These are phyloP conservation scores for Heteropelma amictum DNA, from an alignment of 2,888 invertebrate species.

Conservation along the genomic window DNA sequence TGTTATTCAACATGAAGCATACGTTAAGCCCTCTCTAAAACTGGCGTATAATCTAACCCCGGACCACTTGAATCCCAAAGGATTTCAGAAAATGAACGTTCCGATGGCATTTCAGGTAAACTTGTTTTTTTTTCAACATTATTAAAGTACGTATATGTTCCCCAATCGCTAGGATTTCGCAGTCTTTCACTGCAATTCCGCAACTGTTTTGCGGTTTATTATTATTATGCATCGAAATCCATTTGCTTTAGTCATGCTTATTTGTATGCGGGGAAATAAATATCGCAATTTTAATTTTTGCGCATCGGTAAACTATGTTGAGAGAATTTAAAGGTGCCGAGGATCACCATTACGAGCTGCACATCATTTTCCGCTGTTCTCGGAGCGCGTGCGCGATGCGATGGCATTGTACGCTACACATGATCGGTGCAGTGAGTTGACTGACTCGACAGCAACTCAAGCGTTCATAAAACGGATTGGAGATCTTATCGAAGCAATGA, in stretches of 20 bases:
- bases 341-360: not conserved
- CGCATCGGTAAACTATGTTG: not conserved
- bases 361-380: not conserved
- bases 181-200: too few relatives aligned
- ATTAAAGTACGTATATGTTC: not conserved
- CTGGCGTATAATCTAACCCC: conserved; percentile 30
- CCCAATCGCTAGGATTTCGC: not conserved
- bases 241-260: too few relatives aligned
- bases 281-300: not conserved
- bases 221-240: too few relatives aligned
- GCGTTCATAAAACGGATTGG: not conserved
- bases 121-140: too few relatives aligned
- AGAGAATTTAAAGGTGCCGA: not conserved
- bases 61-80: conserved; percentile 33
- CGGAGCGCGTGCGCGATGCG: not conserved
- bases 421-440: not conserved
- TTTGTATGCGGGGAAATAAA: too few relatives aligned
- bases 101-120: conserved; percentile 26
- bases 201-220: too few relatives aligned
- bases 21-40: conserved; percentile 2
- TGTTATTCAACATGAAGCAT: conserved; percentile 16
- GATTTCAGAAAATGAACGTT: conserved; percentile 20
- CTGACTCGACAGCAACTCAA: not conserved
- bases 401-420: not conserved
- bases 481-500: not conserved